These are phyloP conservation scores for Hoplostethus atlanticus DNA, from an alignment of 2,797 vertebrate species.

Conservation along the genomic window DNA sequence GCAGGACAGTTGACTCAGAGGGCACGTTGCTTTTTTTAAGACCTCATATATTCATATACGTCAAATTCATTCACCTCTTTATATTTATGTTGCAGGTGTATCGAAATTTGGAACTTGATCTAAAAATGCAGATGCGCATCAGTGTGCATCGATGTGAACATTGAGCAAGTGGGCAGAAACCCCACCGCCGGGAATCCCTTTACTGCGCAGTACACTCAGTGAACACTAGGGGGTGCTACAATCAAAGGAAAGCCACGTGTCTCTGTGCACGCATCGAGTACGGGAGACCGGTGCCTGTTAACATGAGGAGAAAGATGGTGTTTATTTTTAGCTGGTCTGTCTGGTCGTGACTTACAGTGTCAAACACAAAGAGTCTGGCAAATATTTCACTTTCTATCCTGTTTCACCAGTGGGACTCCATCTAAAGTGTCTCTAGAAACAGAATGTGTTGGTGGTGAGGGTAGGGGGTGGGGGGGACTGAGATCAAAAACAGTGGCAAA, in stretches of 20 bases:
- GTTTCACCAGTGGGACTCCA: slow-evolving; percentile 40
- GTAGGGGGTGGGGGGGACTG: background rate
- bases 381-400: slow-evolving; percentile 38
- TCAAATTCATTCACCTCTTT: too few species aligned
- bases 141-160: slow-evolving; percentile 22
- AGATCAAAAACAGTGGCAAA: slow-evolving; percentile 12
- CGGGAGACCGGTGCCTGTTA: slow-evolving; percentile 25
- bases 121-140: too few species aligned
- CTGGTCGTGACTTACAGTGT: slow-evolving; percentile 18
- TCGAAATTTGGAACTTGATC: too few species aligned
- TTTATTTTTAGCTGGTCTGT: slow-evolving; percentile 27
- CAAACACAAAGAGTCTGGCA: slow-evolving; percentile 41
- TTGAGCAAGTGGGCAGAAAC: background rate
- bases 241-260: slow-evolving; percentile 43
- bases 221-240: slow-evolving; percentile 58
- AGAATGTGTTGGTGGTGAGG: background rate
- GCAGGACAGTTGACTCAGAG: too few species aligned
- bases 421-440: slow-evolving; percentile 14
- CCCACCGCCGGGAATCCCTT: too few species aligned
- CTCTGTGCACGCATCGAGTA: slow-evolving; percentile 15
- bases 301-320: slow-evolving; percentile 3
- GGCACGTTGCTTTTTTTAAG: too few species aligned
- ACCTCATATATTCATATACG: too few species aligned
- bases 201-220: background rate
- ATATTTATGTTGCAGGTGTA: too few species aligned